Evolutionary conservation across 2,797 vertebrate species (phyloP).

Genomic region (Ctenosaura bakeri): DNA sequence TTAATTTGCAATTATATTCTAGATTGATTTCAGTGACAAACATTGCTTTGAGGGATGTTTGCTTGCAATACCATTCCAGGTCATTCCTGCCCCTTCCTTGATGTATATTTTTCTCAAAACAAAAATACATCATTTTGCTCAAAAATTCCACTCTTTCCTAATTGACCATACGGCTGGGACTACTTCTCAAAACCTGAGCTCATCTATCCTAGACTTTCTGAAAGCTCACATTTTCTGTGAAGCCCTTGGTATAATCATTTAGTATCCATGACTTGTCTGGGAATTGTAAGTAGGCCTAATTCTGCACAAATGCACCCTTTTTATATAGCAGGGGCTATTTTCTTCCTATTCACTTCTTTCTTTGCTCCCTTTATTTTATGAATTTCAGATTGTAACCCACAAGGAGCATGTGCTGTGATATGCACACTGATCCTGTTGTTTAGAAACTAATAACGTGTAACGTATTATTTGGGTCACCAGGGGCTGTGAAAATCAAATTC

Average conservation of each 20-base stretch:
- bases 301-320: background rate
- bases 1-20: background rate
- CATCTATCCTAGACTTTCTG: background rate
- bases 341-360: background rate
- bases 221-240: background rate
- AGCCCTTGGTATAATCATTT: background rate
- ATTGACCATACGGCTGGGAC: background rate
- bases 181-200: background rate
- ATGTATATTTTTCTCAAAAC: background rate
- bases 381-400: background rate
- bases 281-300: background rate
- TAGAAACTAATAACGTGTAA: background rate
- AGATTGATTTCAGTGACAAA: background rate
- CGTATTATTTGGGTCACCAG: background rate
- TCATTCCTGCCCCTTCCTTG: background rate
- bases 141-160: background rate
- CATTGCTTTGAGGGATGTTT: background rate
- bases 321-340: background rate
- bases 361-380: background rate
- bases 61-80: background rate
- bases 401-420: background rate
- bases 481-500: background rate
- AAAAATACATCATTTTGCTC: background rate
- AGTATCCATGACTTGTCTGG: background rate
- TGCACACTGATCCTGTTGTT: background rate